phyloP scores from a whole-genome alignment of 2,888 invertebrate genomes.

The Congeria kusceri region DNA sequence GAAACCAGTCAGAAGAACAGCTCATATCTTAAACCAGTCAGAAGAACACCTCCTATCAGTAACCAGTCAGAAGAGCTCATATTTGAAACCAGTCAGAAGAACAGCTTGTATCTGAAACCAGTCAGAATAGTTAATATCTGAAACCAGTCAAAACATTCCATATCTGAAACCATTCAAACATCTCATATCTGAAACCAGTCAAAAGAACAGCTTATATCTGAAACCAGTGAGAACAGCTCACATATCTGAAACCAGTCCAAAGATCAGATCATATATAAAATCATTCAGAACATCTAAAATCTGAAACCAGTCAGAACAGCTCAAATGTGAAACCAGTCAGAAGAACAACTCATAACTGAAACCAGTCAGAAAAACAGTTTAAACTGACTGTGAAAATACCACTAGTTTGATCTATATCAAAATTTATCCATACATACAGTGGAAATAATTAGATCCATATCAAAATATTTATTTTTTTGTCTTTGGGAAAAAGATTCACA shows the following conservation, averaged over 20 bases:
- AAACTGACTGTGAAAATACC: too few relatives aligned
- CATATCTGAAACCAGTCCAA: too few relatives aligned
- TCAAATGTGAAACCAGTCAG: conserved; percentile 44
- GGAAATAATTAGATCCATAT: too few relatives aligned
- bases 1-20: conserved; percentile 1
- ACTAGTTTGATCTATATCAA: too few relatives aligned
- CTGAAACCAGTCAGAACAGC: conserved; percentile 40
- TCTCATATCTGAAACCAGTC: too few relatives aligned
- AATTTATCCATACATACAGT: too few relatives aligned
- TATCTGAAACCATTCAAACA: too few relatives aligned
- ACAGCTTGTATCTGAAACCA: conserved; percentile 51
- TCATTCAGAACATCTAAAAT: conserved; percentile 41
- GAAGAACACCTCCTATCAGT: conserved; percentile 52
- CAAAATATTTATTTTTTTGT: too few relatives aligned
- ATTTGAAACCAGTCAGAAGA: conserved; percentile 3
- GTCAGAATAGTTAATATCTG: background rate
- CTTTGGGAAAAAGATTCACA: too few relatives aligned
- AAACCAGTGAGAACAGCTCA: too few relatives aligned
- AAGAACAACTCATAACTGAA: conserved; percentile 54
- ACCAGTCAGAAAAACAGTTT: background rate
- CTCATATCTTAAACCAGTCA: background rate
- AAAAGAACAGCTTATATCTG: too few relatives aligned
- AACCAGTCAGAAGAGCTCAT: background rate
- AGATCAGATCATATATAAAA: too few relatives aligned
- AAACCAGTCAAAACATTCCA: conserved; percentile 5